Percentiles rank a stretch among this genome's conserved stretches.
These are phyloP conservation scores for Zootermopsis nevadensis DNA, from an alignment of 2,888 invertebrate species.

Conservation along the genomic window DNA sequence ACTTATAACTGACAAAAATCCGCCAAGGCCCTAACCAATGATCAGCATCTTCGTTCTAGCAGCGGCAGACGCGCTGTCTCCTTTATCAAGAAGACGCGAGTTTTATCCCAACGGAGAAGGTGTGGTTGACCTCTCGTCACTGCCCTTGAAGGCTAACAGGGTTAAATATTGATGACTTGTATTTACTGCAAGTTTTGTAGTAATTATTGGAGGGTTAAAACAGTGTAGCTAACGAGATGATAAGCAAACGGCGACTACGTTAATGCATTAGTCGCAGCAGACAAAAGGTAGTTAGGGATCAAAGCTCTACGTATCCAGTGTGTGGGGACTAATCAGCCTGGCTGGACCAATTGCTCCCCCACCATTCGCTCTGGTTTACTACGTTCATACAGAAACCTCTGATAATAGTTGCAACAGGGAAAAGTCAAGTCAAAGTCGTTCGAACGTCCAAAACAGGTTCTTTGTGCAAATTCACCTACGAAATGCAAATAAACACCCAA, in stretches of 20 bases:
- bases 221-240: constrained; percentile 24
- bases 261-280: constrained; percentile 41
- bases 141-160: background rate
- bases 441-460: no score
- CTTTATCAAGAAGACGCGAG: background rate
- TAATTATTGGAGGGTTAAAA: constrained; percentile 38
- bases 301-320: constrained; percentile 1
- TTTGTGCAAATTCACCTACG: no score
- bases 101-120: background rate
- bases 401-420: no score
- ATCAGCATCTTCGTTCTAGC: no score
- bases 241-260: constrained; percentile 30
- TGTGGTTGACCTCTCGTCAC: background rate
- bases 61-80: no score
- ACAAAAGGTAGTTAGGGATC: constrained; percentile 37
- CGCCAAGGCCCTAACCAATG: no score
- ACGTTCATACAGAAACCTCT: no score
- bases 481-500: no score
- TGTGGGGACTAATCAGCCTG: constrained; percentile 33
- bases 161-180: constrained; percentile 36
- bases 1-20: background rate
- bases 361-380: no score
- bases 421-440: no score
- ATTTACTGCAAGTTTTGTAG: constrained; percentile 25
- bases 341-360: background rate